These are phyloP conservation scores for Chrysochloris asiatica DNA, from an alignment of 2,113 vertebrate genomes.

Conservation along the genomic window DNA sequence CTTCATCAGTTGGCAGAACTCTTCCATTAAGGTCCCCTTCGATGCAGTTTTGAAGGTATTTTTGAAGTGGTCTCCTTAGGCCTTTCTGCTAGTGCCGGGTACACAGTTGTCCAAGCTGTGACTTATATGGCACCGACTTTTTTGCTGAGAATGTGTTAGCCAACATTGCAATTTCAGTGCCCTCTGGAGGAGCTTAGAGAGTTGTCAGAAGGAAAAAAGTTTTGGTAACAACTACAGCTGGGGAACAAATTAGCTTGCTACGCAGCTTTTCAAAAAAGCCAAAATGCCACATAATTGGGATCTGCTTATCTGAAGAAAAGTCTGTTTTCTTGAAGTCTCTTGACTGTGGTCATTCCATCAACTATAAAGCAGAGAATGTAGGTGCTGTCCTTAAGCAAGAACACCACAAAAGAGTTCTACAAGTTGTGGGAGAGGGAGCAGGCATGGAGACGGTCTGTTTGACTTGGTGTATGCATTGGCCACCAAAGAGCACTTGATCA, in stretches of 20 bases:
- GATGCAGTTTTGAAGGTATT: conserved; percentile 92
- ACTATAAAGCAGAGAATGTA: conserved; percentile 89
- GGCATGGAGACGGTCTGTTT: conserved; percentile 90
- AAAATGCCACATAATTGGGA: conserved; percentile 91
- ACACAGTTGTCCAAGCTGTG: conserved; percentile 90
- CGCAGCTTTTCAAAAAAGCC: conserved; percentile 93
- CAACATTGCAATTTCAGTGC: conserved; percentile 84
- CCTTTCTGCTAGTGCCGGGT: conserved; percentile 91
- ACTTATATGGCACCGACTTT: conserved; percentile 89
- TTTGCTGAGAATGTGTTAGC: conserved; percentile 92
- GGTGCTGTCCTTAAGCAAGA: conserved; percentile 85
- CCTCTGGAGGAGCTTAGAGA: conserved; percentile 90
- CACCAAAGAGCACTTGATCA: conserved; percentile 88
- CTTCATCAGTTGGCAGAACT: conserved; percentile 91
- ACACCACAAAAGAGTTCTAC: conserved; percentile 87
- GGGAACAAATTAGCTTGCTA: too few relatives aligned
- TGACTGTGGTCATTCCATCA: conserved; percentile 92
- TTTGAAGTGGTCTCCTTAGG: conserved; percentile 93
- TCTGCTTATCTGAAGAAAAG: conserved; percentile 93
- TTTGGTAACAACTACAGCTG: conserved; percentile 93
- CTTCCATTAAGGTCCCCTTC: conserved; percentile 89
- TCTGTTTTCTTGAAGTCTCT: conserved; percentile 91
- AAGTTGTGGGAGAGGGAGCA: too few relatives aligned
- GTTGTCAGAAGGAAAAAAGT: conserved; percentile 89
- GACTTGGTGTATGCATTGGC: conserved; percentile 89